phyloP scores from a whole-genome alignment of 2,797 vertebrate species.

The Caiman crocodilus region DNA sequence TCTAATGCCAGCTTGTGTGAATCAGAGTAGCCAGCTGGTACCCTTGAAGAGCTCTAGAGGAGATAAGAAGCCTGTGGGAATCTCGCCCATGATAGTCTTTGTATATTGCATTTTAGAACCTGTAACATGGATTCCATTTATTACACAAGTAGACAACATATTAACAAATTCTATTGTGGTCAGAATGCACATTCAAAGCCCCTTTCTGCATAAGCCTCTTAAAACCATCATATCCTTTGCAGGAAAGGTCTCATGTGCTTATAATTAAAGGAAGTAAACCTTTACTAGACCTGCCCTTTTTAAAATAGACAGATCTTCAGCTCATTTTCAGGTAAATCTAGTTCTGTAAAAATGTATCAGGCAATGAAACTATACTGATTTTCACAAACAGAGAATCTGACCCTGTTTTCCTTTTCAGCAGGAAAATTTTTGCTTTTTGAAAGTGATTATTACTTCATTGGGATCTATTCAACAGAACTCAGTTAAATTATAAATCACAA shows the following conservation, averaged over 20 bases:
- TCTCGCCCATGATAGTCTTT: not conserved
- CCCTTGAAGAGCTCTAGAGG: not conserved
- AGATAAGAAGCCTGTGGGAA: not conserved
- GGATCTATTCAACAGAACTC: not conserved
- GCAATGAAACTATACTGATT: not conserved
- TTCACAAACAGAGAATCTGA: not conserved
- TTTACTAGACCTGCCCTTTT: not conserved
- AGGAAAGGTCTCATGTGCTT: not conserved
- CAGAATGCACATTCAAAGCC: not conserved
- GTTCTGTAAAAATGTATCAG: not conserved
- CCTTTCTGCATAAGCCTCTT: not conserved
- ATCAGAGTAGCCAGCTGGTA: fast-evolving
- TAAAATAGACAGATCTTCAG: not conserved
- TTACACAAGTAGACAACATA: not conserved
- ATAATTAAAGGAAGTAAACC: not conserved
- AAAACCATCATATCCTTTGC: not conserved
- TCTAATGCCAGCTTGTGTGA: not conserved
- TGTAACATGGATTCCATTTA: not conserved
- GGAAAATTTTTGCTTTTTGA: not conserved
- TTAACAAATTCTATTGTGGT: not conserved
- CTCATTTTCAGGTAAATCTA: not conserved
- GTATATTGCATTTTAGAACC: not conserved
- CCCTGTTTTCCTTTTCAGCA: not conserved
- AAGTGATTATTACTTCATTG: not conserved
- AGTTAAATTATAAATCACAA: not conserved